A percentile compares a stretch with the other conserved stretches of the same genome.
Conservation (phyloP, 2,888 invertebrate genomes). For the Dynastes maya region DNA sequence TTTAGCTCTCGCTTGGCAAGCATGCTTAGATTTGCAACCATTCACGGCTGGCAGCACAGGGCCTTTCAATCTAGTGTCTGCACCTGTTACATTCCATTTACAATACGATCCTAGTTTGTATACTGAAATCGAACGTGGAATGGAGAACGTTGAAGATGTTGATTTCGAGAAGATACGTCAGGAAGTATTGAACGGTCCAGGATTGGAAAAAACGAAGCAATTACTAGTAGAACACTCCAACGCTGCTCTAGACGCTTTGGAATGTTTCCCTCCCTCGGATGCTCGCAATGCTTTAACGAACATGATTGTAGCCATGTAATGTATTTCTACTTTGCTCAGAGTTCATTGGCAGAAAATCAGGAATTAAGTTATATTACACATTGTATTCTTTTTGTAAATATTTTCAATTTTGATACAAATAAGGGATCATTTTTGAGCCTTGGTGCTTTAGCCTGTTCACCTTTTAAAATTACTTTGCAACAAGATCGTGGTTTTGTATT, state of each 20-base stretch:
- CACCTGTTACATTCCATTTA: conserved; percentile 88
- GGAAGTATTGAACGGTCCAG: conserved; percentile 74
- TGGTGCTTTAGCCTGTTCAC: too few species aligned
- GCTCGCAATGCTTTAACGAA: conserved; percentile 89
- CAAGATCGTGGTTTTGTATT: too few species aligned
- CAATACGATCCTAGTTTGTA: conserved; percentile 82
- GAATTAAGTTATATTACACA: too few species aligned
- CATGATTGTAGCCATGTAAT: conserved; percentile 86
- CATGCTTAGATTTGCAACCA: conserved; percentile 81
- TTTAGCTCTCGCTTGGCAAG: conserved; percentile 92
- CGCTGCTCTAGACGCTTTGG: conserved; percentile 83
- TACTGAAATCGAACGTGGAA: conserved; percentile 79
- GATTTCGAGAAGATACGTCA: conserved; percentile 75
- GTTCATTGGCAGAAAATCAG: not conserved
- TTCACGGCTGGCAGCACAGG: conserved; percentile 71
- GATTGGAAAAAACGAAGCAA: conserved; percentile 81
- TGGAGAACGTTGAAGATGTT: conserved; percentile 77
- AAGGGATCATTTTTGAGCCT: too few species aligned
- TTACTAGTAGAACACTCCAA: conserved; percentile 84
- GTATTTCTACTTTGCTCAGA: conserved; percentile 10
- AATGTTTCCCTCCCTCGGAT: conserved; percentile 85
- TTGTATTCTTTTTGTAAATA: too few species aligned
- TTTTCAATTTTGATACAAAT: too few species aligned
- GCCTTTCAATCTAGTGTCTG: conserved; percentile 82
- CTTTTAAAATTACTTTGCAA: too few species aligned